These are phyloP conservation scores for Rotaria magnacalcarata DNA, from an alignment of 2,888 invertebrate genomes.

Conservation along the genomic window DNA sequence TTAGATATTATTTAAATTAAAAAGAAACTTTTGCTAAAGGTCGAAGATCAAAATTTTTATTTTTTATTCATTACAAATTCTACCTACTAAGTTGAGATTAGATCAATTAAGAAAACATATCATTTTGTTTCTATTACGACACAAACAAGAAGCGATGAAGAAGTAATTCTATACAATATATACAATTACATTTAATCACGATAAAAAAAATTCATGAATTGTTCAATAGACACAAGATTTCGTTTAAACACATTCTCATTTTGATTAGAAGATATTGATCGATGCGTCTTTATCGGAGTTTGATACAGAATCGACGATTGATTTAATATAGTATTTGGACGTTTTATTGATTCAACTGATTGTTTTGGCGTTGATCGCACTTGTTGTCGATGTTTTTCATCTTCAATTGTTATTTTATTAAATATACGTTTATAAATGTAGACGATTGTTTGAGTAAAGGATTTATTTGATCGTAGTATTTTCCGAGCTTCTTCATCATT, in stretches of 20 bases:
- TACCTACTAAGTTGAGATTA: no score
- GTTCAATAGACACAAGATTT: neutral
- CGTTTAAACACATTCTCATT: neutral
- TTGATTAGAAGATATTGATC: neutral
- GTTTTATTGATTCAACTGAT: neutral
- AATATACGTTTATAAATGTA: slow-evolving; percentile 21
- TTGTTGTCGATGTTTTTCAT: slow-evolving; percentile 2
- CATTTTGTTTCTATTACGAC: neutral
- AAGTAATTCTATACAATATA: slow-evolving; percentile 1
- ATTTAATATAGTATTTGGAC: neutral
- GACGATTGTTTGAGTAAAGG: neutral
- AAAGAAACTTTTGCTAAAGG: no score
- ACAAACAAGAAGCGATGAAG: neutral
- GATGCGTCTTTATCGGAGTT: neutral
- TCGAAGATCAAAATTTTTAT: no score
- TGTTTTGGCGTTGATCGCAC: neutral
- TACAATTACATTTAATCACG: neutral
- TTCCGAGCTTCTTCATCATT: neutral
- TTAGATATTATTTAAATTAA: no score
- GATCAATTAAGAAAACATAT: neutral
- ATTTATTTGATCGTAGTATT: neutral
- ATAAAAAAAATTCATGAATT: neutral
- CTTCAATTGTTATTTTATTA: neutral
- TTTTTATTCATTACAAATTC: no score
- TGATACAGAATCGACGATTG: neutral